Conservation (phyloP, 2,797 vertebrate species). For the Bradypodion pumilum region DNA sequence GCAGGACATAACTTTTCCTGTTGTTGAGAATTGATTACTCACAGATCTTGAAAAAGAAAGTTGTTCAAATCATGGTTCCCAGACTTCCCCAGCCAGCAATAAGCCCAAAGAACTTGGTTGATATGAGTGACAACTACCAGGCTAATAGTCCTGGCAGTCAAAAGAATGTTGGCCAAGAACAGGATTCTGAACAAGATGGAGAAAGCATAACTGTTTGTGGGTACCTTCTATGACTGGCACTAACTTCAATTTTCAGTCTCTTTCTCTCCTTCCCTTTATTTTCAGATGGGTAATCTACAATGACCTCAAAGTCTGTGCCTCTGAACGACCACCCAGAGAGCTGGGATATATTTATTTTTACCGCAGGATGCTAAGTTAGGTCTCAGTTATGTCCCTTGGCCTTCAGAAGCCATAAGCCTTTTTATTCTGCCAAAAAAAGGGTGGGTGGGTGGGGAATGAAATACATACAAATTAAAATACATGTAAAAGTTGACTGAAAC, state of each 20-base stretch:
- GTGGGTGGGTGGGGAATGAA: too few species aligned
- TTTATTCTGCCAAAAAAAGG: conserved; percentile 72
- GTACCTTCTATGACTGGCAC: too few species aligned
- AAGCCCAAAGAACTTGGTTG: background rate
- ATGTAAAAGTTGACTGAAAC: conserved; percentile 38
- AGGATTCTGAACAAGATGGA: background rate
- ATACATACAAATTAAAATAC: too few species aligned
- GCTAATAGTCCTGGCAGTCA: background rate
- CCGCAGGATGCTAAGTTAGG: conserved; percentile 90
- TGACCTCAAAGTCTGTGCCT: conserved; percentile 97
- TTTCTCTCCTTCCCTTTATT: conserved; percentile 54
- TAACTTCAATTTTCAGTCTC: background rate
- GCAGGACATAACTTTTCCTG: background rate
- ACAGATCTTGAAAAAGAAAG: too few species aligned
- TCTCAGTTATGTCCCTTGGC: conserved; percentile 63
- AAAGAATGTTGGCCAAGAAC: background rate
- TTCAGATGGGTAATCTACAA: conserved; percentile 98
- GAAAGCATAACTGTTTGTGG: background rate
- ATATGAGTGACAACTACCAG: background rate
- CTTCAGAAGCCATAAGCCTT: conserved; percentile 78
- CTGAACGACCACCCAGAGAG: conserved; percentile 95
- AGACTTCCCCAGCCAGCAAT: too few species aligned
- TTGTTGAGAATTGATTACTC: background rate
- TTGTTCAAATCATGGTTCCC: too few species aligned
- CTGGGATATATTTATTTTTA: conserved; percentile 99